Conservation (phyloP, 2,113 vertebrate species). For the Lepidothrix coronata region DNA sequence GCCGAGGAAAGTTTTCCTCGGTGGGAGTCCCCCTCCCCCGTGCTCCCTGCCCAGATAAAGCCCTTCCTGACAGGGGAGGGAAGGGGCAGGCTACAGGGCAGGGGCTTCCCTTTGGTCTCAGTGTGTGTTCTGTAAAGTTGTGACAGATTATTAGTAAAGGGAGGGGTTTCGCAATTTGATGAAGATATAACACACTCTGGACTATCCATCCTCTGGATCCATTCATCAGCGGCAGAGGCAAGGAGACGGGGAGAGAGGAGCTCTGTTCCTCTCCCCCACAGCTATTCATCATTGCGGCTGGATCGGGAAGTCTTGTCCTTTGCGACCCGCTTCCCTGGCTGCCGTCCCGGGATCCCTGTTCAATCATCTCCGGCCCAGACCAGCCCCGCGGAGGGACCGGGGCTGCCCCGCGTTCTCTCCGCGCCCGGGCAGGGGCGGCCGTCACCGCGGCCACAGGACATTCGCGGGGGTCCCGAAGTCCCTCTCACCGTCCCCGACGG, state of each 20-base stretch:
- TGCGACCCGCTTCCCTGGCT: neutral
- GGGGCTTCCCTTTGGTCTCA: slow-evolving; percentile 50
- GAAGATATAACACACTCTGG: slow-evolving; percentile 51
- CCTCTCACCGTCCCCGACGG: neutral
- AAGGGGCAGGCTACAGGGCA: slow-evolving; percentile 55
- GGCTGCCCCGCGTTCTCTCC: neutral
- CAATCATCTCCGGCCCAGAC: neutral
- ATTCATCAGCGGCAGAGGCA: neutral
- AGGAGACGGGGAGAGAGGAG: neutral
- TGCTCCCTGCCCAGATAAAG: slow-evolving; percentile 21
- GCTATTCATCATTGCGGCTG: slow-evolving; percentile 25
- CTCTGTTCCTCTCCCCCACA: neutral
- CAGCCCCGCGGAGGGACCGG: neutral
- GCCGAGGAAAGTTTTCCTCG: neutral
- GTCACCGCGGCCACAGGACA: neutral
- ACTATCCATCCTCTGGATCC: neutral
- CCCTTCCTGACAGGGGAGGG: slow-evolving; percentile 55
- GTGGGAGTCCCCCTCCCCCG: neutral
- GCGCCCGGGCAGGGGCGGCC: neutral
- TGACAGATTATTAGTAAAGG: slow-evolving; percentile 71
- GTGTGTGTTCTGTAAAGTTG: slow-evolving; percentile 66
- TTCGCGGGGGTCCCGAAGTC: no score
- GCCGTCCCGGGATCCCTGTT: neutral
- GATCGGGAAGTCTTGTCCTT: neutral
- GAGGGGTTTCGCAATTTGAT: slow-evolving; percentile 59